Evolutionary conservation across 2,888 invertebrate species (phyloP), one percentile per base, ranked within the genome.

Genomic region (Cremastinae sp.): DNA sequence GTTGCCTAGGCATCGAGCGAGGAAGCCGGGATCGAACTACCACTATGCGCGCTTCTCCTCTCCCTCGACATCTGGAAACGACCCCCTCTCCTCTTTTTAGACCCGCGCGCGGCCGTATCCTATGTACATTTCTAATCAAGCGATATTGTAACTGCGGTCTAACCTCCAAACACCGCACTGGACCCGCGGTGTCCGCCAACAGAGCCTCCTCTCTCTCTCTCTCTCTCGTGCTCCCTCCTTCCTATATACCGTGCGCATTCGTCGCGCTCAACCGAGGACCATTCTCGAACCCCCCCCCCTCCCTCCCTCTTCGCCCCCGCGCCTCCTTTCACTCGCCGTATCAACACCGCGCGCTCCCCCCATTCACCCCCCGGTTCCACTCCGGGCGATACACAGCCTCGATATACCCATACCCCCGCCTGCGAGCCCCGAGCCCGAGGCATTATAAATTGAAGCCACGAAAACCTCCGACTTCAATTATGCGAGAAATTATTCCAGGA

Each of bases 51-150:
- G 68, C 58, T 65, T 56, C 58, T 14, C 56, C 65, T 22, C 58
- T 43, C n/a, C 51, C 72, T 74, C 75, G 77, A 75, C 79, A 78
- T 87, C 87, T 88, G 87, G 86, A 88, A 88, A 87, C 87, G 86
- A 85, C 85, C 85, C 84, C 84, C 82, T 80, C 85, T 82, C 82
- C 58, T 22, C 73, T 38, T 53, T 14, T 28, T 28, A 28, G 28
- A 2, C 22, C 38, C 12, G 28, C 59, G 53, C 65, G 51, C 73
- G 82, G 84, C 87, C 88, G 88, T 88, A 88, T 87, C 85, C 88
- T 88, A 90, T 89, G 89, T 90, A 89, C 89, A 90, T 90, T 90
- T 90, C 89, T 90, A 90, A 90, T 90, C 89, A 90, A 90, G 89
- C 89, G 89, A 89, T 90, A 90, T 89, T 90, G 89, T 90, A 90